Evolutionary conservation across 2,113 vertebrate genomes (phyloP), one percentile per base, ranked within the genome.

Genomic region (Anseranas semipalmata): DNA sequence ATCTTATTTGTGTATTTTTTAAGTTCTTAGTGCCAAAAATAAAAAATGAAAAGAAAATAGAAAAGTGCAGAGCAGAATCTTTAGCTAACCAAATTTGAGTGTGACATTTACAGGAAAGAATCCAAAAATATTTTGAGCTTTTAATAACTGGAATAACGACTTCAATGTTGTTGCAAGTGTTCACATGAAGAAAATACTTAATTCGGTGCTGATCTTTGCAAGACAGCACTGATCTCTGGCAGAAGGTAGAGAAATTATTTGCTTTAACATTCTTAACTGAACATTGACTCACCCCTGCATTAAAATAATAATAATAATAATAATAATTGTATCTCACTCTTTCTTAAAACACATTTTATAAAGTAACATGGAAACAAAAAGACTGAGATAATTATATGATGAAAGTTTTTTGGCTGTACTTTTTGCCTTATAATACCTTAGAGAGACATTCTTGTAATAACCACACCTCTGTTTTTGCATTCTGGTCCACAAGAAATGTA

Each of bases 311-410:
- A 41, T 45, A 85, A 63, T 7, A 87, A 78, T 28, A 78, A 62
- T 3, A 63, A 60, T 56, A 87, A 45, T 56, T 67, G 6, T n/a
- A 73, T 65, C 48, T 92, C 20, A 41, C 52, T 88, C 95, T 89
- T 70, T 92, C 76, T 89, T 73, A 56, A 92, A 94, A 19, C 41
- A 79, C 30, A 48, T 82, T 94, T 86, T 71, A 87, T 75, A 91
- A 86, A 95, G 70, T 39, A 95, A 72, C 87, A 89, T 87, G 56
- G 79, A 93, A 93, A 74, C 37, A 16, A 81, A 85, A 96, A 50
- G 33, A 68, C 21, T 95, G 90, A 95, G 45, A 89, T 90, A 96
- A 97, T 96, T 92, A 63, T 22, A 75, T 66, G 73, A 97, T 93
- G 19, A 75, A 95, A 74, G 46, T 16, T 94, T 97, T 76, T 94